phyloP scores from a whole-genome alignment of 2,888 invertebrate genomes.

The Drosophila melanosoma region DNA sequence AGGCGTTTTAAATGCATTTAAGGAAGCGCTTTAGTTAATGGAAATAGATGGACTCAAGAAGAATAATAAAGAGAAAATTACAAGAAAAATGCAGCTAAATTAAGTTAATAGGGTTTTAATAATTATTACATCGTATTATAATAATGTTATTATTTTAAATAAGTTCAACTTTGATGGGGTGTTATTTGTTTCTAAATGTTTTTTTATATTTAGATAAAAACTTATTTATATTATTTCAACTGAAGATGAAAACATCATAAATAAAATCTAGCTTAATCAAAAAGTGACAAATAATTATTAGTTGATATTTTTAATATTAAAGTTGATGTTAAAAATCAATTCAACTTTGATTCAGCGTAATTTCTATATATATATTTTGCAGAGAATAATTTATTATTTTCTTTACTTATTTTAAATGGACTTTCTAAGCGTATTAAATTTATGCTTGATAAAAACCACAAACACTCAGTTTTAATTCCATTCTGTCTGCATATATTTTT shows the following conservation, averaged over 20 bases:
- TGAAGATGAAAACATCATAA: too few relatives aligned
- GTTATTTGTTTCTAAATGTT: neutral
- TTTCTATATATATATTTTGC: too few relatives aligned
- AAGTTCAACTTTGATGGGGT: neutral
- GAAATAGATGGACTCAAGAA: neutral
- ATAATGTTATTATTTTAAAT: neutral
- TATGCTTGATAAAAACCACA: neutral
- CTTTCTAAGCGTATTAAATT: too few relatives aligned
- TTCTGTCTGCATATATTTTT: neutral
- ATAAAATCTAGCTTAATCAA: too few relatives aligned
- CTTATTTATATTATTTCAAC: neutral
- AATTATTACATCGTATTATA: neutral
- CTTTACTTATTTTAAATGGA: too few relatives aligned
- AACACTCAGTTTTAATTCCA: neutral
- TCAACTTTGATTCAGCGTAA: neutral
- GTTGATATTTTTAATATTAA: neutral
- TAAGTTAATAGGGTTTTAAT: neutral
- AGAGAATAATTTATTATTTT: too few relatives aligned
- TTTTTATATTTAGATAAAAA: neutral
- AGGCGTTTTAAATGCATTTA: slow-evolving; percentile 24
- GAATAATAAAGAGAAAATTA: neutral
- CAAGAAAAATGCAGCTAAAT: neutral
- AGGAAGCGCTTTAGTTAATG: slow-evolving; percentile 16
- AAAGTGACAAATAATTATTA: neutral
- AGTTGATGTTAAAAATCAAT: neutral